Evolutionary conservation across 2,888 invertebrate species (phyloP).

Genomic region (Dione juno): DNA sequence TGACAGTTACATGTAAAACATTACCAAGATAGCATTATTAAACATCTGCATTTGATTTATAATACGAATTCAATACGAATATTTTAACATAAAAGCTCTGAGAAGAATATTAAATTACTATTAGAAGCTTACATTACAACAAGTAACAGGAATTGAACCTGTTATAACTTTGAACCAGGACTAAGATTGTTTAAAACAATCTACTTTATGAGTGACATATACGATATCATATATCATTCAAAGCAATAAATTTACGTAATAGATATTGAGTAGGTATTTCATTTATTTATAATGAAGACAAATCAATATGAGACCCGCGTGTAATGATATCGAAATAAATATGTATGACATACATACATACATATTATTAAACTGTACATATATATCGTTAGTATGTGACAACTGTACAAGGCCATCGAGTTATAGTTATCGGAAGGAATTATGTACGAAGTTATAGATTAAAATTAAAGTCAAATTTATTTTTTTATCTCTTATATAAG

Average conservation of each 20-base stretch:
- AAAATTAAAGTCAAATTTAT: neutral
- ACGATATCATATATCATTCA: neutral
- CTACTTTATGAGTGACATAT: neutral
- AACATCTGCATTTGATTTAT: neutral
- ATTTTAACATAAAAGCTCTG: too few species aligned
- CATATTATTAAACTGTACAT: too few species aligned
- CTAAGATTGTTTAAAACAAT: neutral
- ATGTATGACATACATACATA: too few species aligned
- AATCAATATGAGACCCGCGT: neutral
- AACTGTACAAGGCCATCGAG: slow-evolving; percentile 29
- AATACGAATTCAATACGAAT: neutral
- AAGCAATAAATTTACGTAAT: slow-evolving; percentile 13
- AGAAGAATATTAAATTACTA: too few species aligned
- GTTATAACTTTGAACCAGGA: neutral
- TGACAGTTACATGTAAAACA: neutral
- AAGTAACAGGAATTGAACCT: neutral
- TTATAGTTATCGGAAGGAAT: slow-evolving; percentile 4
- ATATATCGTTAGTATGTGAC: slow-evolving; percentile 15
- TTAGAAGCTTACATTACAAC: too few species aligned
- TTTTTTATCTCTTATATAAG: neutral
- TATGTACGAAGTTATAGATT: neutral
- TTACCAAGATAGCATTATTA: neutral
- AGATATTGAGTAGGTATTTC: neutral
- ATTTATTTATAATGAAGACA: neutral
- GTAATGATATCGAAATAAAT: slow-evolving; percentile 19